Base-by-base conservation (phyloP, 2,113 vertebrate genomes). In the Lucifuga dentata region DNA sequence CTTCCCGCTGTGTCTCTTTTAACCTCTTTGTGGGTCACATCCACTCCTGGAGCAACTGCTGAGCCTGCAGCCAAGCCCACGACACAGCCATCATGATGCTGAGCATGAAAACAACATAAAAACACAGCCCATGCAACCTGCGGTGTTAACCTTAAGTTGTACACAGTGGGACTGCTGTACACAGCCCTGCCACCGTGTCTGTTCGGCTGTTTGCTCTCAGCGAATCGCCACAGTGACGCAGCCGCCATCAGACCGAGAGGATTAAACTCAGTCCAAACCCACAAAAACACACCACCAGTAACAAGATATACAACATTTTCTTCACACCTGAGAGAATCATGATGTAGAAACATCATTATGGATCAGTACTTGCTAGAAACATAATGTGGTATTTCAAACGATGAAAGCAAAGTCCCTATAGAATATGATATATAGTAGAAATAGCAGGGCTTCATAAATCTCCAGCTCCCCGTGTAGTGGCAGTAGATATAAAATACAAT, bases 21-120 rank as follows among this genome's bases (percentile, higher is more conserved):
- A 46, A 73, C 71, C 67, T 72, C 45, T 65, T 24, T 58, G 49
- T 70, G 43, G 45, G 77, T 78, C 80, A 79, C 20, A 57, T 81
- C 48, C 45, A 61, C 43, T 57, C 45, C 45, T 38, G 41, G 52
- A 71, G 58, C 46, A 11, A 59, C 55, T 59, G 23, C 55, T 65
- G 73, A 29, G 3, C 11, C 10, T 11, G 10, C 10, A 11, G 26
- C 26, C 26, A 29, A 29, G 26, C 7, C 26, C 26, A 29, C 26
- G 7, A 78, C 71, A 29, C 38, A 16, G 56, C 15, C 76, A 60
- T 52, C 58, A 20, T 16, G 79, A 75, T 60, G 60, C 58, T 36
- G 68, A 39, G 62, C 64, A 68, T 70, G 16, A 73, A 55, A 63
- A 76, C 67, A 46, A 33, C 51, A 57, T 13, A 66, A 29, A 3